phyloP scores from a whole-genome alignment of 2,113 vertebrate genomes.

The Petrocephalus microphthalmus region DNA sequence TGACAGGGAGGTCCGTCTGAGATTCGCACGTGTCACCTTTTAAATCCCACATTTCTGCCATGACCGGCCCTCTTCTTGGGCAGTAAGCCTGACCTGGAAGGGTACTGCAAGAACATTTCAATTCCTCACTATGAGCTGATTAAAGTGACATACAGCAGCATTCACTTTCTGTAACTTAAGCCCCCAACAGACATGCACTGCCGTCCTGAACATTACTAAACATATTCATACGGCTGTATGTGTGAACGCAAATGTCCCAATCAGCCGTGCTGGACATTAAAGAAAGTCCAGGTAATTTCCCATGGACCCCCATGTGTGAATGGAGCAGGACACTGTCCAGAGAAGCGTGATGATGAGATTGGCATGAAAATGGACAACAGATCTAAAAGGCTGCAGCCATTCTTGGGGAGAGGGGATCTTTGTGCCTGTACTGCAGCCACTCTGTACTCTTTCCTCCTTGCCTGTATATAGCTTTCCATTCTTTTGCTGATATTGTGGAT shows the following conservation, averaged over 20 bases:
- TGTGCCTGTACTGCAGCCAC: too few species aligned
- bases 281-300: too few species aligned
- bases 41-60: background rate
- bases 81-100: background rate
- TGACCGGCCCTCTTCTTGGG: too few species aligned
- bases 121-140: background rate
- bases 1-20: constrained; percentile 75
- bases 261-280: too few species aligned
- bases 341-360: background rate
- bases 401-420: background rate
- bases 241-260: too few species aligned
- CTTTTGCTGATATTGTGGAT: too few species aligned
- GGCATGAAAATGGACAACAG: background rate
- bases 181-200: too few species aligned
- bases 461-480: too few species aligned
- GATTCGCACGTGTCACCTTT: background rate
- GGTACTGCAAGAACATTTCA: background rate
- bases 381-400: background rate
- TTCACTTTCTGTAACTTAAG: too few species aligned
- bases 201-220: too few species aligned
- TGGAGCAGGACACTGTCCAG: background rate
- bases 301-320: background rate
- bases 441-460: too few species aligned
- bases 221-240: too few species aligned
- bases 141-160: background rate